These are phyloP conservation scores for Hucho hucho DNA, from an alignment of 2,113 vertebrate genomes.

Conservation along the genomic window DNA sequence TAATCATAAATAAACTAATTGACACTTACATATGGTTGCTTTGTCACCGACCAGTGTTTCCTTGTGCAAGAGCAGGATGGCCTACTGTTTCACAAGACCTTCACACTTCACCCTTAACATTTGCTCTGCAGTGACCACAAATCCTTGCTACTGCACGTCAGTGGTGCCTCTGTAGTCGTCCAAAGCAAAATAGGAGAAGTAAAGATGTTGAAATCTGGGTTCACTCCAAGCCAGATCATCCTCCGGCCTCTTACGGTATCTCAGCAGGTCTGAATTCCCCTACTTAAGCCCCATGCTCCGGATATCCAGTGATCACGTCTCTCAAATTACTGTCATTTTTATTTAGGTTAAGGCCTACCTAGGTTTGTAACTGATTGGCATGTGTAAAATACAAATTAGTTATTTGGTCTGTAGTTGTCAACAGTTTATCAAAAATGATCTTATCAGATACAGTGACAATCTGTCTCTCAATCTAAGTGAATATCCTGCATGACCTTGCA, in stretches of 20 bases:
- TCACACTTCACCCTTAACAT: slow-evolving; percentile 42
- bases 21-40: not conserved
- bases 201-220: slow-evolving; percentile 70
- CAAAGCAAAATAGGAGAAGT: slow-evolving; percentile 69
- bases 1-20: not conserved
- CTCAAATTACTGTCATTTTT: slow-evolving; percentile 23
- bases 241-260: slow-evolving; percentile 64
- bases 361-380: not conserved
- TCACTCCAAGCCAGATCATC: slow-evolving; percentile 57
- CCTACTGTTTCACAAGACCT: slow-evolving; percentile 56
- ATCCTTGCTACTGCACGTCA: slow-evolving; percentile 63
- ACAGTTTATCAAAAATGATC: not conserved
- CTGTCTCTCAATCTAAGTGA: no score
- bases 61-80: slow-evolving; percentile 52
- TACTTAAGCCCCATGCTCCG: slow-evolving; percentile 47
- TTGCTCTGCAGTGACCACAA: slow-evolving; percentile 66
- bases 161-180: slow-evolving; percentile 60
- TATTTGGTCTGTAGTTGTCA: not conserved
- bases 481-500: not conserved
- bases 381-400: not conserved
- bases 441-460: not conserved
- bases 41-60: slow-evolving; percentile 15
- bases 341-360: not conserved
- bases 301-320: slow-evolving; percentile 44
- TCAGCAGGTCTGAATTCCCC: slow-evolving; percentile 60